Evolutionary conservation across 2,113 vertebrate genomes (phyloP).

Genomic region (Leucoraja erinaceus): DNA sequence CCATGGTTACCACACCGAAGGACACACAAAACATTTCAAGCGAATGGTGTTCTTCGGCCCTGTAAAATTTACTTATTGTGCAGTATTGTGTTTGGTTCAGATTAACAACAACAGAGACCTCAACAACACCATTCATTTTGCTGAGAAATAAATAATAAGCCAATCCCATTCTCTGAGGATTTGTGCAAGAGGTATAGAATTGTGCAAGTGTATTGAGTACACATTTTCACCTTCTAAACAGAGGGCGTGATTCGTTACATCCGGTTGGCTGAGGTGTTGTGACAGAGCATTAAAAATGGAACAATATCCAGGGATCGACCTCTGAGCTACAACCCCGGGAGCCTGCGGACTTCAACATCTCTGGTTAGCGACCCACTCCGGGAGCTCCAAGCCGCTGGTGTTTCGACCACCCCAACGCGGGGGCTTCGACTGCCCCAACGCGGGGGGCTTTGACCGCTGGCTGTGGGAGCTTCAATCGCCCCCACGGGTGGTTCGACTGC

Average conservation of each 20-base stretch:
- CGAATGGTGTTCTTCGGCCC: not conserved
- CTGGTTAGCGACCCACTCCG: too few relatives aligned
- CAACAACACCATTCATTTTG: not conserved
- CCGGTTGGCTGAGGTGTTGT: not conserved
- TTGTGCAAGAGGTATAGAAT: not conserved
- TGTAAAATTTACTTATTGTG: not conserved
- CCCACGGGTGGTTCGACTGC: too few relatives aligned
- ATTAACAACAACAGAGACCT: not conserved
- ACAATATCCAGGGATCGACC: not conserved
- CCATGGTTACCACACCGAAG: not conserved
- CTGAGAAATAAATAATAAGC: not conserved
- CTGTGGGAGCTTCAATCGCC: too few relatives aligned
- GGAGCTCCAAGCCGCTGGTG: too few relatives aligned
- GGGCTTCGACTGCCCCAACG: too few relatives aligned
- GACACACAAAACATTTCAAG: not conserved
- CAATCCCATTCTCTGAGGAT: not conserved
- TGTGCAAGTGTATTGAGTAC: not conserved
- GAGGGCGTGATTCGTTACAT: not conserved
- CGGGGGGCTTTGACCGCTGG: too few relatives aligned
- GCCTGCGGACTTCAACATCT: too few relatives aligned
- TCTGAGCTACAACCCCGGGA: too few relatives aligned
- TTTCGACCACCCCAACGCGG: too few relatives aligned
- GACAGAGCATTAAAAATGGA: not conserved
- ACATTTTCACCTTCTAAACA: not conserved
- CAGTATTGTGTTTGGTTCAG: not conserved